Base-by-base conservation (phyloP, 92 coral and sea anemone genomes). In the Palythoa grandis region DNA sequence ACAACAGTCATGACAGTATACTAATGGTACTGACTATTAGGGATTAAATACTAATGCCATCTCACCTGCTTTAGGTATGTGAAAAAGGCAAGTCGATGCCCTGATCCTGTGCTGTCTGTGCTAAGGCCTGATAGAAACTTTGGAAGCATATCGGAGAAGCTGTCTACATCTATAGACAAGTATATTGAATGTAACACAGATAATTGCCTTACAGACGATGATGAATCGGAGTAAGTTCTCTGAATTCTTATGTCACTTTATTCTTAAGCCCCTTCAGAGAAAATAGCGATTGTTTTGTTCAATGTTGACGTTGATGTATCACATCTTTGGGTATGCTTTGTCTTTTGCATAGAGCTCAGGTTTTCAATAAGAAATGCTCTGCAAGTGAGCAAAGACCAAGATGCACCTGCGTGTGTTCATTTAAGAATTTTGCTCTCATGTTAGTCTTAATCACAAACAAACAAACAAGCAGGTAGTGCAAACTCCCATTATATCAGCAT, bases 121-220 rank as follows among this genome's bases (percentile, higher is more conserved):
- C 92, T 94, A 15, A 90, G 94, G 24, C 94, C 98, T 1, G 98
- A 95, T 88, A 86, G 94, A 37, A 85, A 89, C 76, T 93, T 94
- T 78, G 98, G 98, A 52, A 89, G 96, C 1, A 93, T 96, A 24
- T 95, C 98, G 11, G 98, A 96, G 91, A 96, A 85, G 83, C 87
- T 93, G 47, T 76, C 79, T 67, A 29, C 54, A 35, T 87, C 88
- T 19, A 85, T 96, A 12, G 77, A 73, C 63, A 88, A 90, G 69
- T 96, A 96, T 84, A 91, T 88, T 37, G 84, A 88, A 16, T 71
- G 52, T 52, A 93, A 96, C 68, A 98, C 98, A 12, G 96, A 96
- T 84, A 86, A 90, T 16, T 89, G 93, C 82, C 85, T 94, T 39
- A 87, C 93, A 57, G 79, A 89, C 72, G 87, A 92, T 38, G 95